Base-by-base conservation (phyloP, 2,113 vertebrate species). In the Lycaon pictus region DNA sequence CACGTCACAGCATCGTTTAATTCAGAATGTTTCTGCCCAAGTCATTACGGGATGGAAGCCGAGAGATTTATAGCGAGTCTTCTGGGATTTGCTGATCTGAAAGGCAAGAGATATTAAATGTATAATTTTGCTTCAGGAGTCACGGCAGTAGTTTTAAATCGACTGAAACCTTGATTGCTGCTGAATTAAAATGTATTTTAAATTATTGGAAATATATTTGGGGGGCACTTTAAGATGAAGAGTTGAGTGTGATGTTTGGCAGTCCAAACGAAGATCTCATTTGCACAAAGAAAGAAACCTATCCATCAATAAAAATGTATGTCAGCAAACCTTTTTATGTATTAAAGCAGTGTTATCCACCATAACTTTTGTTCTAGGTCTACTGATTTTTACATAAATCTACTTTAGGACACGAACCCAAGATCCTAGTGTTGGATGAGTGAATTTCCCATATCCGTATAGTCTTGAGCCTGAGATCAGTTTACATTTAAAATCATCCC, bases 1-100 rank as follows among this genome's bases (percentile, higher is more conserved):
- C 91, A 97, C 86, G 19, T 83, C 55, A 43, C 20, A 88, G 8
- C 58, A 88, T 80, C 84, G 77, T 85, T 96, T 94, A 76, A 94
- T 88, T 95, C 95, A 91, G 62, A 92, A 55, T 76, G 29, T 85
- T 94, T 94, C 95, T 92, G 58, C 63, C 83, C 58, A 82, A 90
- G 76, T 93, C 63, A 71, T 87, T 93, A 93, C 63, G 16, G 65
- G 58, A 23, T 92, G 60, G 43, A 85, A 95, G 48, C 15, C 10
- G 19, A 85, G 71, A 94, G 69, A 96, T 96, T 96, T 95, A 97
- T 86, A 80, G 92, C 48, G 15, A 97, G 51, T 80, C 83, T 96
- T 90, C 86, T 5, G 77, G 92, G 81, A 92, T 96, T 90, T 81
- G 94, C 93, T 93, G 77, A 60, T 96, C 67, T 95, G 37, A 93